phyloP scores from a whole-genome alignment of 2,888 invertebrate genomes.

The Lamproptera curius region DNA sequence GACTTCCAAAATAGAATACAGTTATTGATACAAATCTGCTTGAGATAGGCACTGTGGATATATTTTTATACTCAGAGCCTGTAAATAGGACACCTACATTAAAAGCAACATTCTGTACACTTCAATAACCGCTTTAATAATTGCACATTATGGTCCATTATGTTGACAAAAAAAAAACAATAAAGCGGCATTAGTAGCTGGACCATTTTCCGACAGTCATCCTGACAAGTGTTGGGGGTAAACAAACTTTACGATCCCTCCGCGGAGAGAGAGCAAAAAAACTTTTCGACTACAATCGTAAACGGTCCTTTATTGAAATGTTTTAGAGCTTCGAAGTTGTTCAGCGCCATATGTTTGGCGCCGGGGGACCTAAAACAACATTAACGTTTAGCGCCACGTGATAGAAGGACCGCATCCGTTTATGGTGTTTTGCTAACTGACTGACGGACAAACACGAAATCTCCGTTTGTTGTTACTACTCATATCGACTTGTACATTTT shows the following conservation, averaged over 20 bases:
- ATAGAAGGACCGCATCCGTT: conserved; percentile 17
- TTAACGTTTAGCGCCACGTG: conserved; percentile 41
- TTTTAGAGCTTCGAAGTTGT: conserved; percentile 37
- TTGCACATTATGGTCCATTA: conserved; percentile 3
- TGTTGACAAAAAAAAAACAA: conserved; percentile 35
- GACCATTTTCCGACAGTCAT: conserved; percentile 55
- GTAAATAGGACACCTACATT: too few species aligned
- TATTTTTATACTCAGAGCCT: too few species aligned
- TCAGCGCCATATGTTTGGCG: conserved; percentile 66
- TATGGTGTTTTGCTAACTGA: conserved; percentile 16
- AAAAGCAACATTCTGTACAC: too few species aligned
- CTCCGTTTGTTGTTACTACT: conserved; percentile 4
- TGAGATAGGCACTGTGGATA: too few species aligned
- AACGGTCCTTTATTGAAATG: conserved; percentile 46
- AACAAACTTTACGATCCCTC: conserved; percentile 58
- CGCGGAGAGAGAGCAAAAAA: conserved; percentile 17
- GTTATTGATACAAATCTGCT: too few species aligned
- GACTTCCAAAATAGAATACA: too few species aligned
- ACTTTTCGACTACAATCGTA: conserved; percentile 46
- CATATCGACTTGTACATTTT: background rate
- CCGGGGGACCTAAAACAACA: conserved; percentile 58
- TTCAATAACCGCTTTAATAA: background rate
- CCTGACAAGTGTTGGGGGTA: conserved; percentile 58
- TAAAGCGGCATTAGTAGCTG: conserved; percentile 37
- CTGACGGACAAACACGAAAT: conserved; percentile 4